Conservation (phyloP, 2,113 vertebrate species). For the Odobenus rosmarus region DNA sequence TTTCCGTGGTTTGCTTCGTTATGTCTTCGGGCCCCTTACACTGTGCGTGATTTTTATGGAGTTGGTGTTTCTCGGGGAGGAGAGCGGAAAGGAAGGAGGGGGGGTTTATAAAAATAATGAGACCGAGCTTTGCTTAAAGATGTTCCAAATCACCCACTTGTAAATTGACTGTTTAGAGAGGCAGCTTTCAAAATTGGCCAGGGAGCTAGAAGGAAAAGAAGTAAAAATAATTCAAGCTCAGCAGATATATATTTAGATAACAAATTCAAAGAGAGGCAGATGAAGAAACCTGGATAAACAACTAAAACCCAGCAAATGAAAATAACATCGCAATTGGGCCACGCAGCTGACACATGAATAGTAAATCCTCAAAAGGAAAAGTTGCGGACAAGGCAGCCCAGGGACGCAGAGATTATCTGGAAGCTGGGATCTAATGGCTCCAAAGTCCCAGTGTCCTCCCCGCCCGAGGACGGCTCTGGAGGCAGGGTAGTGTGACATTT, state of each 20-base stretch:
- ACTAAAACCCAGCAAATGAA: constrained; percentile 67
- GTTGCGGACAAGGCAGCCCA: background rate
- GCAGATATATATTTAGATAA: constrained; percentile 75
- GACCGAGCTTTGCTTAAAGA: constrained; percentile 69
- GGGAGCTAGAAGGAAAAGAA: constrained; percentile 72
- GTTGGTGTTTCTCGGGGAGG: constrained; percentile 51
- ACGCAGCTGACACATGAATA: constrained; percentile 52
- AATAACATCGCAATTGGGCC: constrained; percentile 47
- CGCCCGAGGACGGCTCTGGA: background rate
- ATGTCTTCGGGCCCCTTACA: background rate
- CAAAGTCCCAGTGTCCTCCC: background rate
- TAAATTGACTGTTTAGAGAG: constrained; percentile 77
- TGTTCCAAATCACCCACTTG: constrained; percentile 75
- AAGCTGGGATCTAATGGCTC: background rate
- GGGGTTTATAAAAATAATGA: constrained; percentile 68
- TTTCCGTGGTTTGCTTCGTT: constrained; percentile 19
- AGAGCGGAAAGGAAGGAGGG: constrained; percentile 58
- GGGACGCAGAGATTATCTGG: background rate
- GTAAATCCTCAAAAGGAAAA: constrained; percentile 50
- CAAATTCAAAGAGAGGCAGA: constrained; percentile 74
- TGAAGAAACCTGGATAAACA: constrained; percentile 68
- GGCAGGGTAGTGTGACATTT: background rate
- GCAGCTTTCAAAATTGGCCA: constrained; percentile 75
- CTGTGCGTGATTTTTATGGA: constrained; percentile 25
- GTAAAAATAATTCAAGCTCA: constrained; percentile 81